These are phyloP conservation scores for Pararge aegeria DNA, from an alignment of 1,140 invertebrate species.

Conservation along the genomic window DNA sequence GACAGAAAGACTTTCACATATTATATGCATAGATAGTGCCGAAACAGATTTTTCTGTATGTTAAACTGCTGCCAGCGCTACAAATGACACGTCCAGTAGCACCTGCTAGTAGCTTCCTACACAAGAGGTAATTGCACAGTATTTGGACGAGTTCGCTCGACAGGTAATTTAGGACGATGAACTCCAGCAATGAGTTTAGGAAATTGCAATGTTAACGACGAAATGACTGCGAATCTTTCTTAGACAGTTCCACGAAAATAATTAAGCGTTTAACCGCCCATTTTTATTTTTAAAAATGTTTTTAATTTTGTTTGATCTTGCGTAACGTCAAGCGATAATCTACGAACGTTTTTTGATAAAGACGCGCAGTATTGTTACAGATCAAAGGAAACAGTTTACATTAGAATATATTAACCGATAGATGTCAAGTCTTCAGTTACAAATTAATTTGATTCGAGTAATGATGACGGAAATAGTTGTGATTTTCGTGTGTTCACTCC, in stretches of 20 bases:
- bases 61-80: not conserved
- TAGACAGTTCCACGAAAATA: constrained; percentile 11
- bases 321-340: constrained; percentile 45
- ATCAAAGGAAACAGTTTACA: constrained; percentile 71
- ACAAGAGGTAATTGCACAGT: constrained; percentile 51
- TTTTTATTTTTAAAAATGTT: constrained; percentile 54
- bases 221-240: constrained; percentile 28
- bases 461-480: constrained; percentile 55
- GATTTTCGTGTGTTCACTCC: constrained; percentile 20
- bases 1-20: too few species aligned
- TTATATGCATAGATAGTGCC: too few species aligned
- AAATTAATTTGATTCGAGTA: constrained; percentile 49
- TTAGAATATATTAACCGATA: constrained; percentile 56
- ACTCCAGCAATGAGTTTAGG: constrained; percentile 32
- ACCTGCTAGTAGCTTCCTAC: constrained; percentile 38
- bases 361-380: constrained; percentile 51
- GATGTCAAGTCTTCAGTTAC: constrained; percentile 54
- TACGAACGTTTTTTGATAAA: constrained; percentile 53
- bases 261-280: constrained; percentile 48
- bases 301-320: constrained; percentile 61
- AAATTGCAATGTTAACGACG: constrained; percentile 31
- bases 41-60: too few species aligned
- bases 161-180: constrained; percentile 49
- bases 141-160: constrained; percentile 57
- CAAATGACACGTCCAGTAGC: not conserved